A percentile compares a stretch with the other conserved stretches of the same genome.
phyloP scores from a whole-genome alignment of 2,113 vertebrate genomes.

The Indicator indicator region DNA sequence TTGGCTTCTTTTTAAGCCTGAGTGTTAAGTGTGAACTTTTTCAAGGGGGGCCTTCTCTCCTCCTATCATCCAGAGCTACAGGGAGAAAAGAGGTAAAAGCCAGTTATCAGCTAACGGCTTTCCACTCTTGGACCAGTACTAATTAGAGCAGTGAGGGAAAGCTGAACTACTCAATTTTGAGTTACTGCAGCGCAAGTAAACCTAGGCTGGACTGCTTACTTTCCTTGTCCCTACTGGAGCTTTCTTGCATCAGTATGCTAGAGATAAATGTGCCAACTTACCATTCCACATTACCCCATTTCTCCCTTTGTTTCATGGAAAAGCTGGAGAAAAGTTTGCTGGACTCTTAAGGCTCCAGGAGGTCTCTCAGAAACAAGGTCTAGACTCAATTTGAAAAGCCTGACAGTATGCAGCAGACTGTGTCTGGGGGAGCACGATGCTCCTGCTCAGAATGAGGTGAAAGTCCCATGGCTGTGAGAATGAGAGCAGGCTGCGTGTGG shows the following conservation, averaged over 20 bases:
- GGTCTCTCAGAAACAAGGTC: neutral
- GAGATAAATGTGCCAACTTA: neutral
- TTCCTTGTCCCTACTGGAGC: neutral
- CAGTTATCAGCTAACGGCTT: neutral
- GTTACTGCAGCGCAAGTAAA: neutral
- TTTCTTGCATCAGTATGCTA: neutral
- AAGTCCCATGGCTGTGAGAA: neutral
- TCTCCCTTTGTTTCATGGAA: neutral
- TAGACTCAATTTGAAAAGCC: neutral
- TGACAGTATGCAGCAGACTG: neutral
- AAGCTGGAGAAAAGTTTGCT: neutral
- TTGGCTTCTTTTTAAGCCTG: neutral
- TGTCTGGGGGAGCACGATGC: neutral
- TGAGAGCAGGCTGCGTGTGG: neutral
- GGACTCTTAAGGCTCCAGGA: neutral
- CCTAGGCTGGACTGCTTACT: neutral
- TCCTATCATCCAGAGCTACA: neutral
- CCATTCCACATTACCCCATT: neutral
- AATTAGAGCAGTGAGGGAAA: neutral
- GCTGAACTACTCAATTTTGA: neutral
- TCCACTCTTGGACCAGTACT: neutral
- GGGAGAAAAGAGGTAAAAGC: neutral
- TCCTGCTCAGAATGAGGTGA: neutral
- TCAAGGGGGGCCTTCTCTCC: neutral
- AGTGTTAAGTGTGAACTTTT: neutral